Evolutionary conservation across 1,140 invertebrate genomes (phyloP), one percentile per base, ranked within the genome.

Genomic region (Dendrolimus punctatus): DNA sequence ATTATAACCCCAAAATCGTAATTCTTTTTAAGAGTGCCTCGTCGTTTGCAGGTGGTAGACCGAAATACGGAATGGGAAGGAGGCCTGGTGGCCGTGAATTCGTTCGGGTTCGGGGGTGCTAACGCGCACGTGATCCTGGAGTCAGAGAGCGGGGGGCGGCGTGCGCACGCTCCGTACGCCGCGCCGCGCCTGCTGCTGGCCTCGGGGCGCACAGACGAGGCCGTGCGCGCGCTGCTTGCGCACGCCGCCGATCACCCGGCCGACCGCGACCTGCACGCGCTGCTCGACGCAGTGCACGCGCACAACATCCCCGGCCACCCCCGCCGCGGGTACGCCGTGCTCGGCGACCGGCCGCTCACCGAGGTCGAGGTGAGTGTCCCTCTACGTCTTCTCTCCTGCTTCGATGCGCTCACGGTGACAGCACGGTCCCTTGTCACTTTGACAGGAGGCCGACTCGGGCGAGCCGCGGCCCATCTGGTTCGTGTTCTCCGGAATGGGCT

Each of bases 101-200:
- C 96, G 4, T 99, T 99, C 84, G 98, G 98, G 10, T 99, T 99
- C 87, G 98, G 98, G 53, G 98, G 98, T 48, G 95, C 97, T 36
- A 99, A 99, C 87, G 96, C 95, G 8, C 98, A 99, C 82, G 85
- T 96, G 0, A 88, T 99, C 51, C 85, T 99, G 0, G 92, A 93
- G 67, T 93, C 93, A 1, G 64, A 74, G 53, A 66, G 83, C 5
- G 83, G 88, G 89, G 5, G 83, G 89, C 37, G 85, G 87, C 43
- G 81, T 83, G 39, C 10, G 58, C 55, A 8, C 39, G 43, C 44
- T 66, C 54, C 39, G 4, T 44, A 55, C 60, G 75, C 71, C 5
- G 66, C 91, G 46, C 94, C 93, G 4, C 91, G 95, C 55, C 85
- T 98, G 6, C 89, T 97, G 10, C 86, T 92, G 5, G 92, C 94